Evolutionary conservation across 2,888 invertebrate genomes (phyloP).

Genomic region (Chouioia cunea): DNA sequence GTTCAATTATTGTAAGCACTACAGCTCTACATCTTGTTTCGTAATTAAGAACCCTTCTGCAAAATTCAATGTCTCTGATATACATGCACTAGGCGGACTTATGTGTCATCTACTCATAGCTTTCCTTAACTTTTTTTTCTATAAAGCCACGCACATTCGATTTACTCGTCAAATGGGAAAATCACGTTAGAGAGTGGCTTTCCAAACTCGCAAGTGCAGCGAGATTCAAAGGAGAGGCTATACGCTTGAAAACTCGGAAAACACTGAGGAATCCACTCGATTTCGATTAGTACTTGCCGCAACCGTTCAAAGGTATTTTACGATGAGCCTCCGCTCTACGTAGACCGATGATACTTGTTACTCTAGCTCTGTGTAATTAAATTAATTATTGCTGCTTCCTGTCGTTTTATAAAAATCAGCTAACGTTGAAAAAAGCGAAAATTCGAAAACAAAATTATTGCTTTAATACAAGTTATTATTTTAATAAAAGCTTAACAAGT

Average conservation of each 20-base stretch:
- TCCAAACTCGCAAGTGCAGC: neutral
- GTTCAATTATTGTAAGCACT: too few relatives aligned
- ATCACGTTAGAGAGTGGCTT: neutral
- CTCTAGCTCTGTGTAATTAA: conserved; percentile 17
- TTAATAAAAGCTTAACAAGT: too few relatives aligned
- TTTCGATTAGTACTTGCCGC: conserved; percentile 20
- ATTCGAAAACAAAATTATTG: too few relatives aligned
- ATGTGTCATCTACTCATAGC: too few relatives aligned
- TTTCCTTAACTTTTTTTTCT: too few relatives aligned
- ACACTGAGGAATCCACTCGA: neutral
- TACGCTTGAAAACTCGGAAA: neutral
- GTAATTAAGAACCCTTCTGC: too few relatives aligned
- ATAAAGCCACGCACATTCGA: too few relatives aligned
- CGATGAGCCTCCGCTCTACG: neutral
- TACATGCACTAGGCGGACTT: too few relatives aligned
- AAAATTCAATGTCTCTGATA: too few relatives aligned
- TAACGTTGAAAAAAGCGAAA: neutral
- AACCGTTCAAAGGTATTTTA: conserved; percentile 17
- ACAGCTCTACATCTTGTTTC: too few relatives aligned
- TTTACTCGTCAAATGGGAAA: neutral
- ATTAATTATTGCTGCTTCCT: neutral
- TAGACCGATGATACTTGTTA: neutral
- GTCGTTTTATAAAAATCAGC: neutral
- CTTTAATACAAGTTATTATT: too few relatives aligned
- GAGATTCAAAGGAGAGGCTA: neutral